These are phyloP conservation scores for Melanogrammus aeglefinus DNA, from an alignment of 2,797 vertebrate genomes.

Conservation along the genomic window DNA sequence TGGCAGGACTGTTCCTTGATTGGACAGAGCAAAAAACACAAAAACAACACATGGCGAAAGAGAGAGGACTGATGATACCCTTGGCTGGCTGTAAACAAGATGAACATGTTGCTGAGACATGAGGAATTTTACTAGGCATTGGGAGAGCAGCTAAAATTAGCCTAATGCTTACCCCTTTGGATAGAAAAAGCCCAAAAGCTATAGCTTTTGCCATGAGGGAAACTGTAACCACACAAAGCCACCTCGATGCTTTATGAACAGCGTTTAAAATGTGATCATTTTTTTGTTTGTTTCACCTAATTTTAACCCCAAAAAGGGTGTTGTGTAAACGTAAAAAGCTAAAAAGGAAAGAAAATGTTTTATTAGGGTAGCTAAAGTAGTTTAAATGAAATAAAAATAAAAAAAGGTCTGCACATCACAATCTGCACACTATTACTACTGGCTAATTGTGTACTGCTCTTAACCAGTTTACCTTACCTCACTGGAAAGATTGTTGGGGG, in stretches of 20 bases:
- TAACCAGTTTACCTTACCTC: background rate
- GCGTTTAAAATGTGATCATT: background rate
- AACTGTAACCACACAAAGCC: conserved; percentile 10
- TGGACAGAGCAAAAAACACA: conserved; percentile 46
- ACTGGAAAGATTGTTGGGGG: background rate
- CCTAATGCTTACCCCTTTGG: conserved; percentile 57
- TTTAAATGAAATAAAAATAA: background rate
- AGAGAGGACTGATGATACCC: conserved; percentile 72
- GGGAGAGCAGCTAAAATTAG: conserved; percentile 65
- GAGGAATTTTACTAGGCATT: conserved; percentile 63
- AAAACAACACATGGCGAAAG: conserved; percentile 58
- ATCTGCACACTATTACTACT: no score
- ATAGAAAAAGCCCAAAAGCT: conserved; percentile 52
- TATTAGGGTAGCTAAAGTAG: background rate
- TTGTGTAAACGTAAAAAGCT: background rate
- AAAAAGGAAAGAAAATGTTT: background rate
- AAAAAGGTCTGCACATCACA: background rate
- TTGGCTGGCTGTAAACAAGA: conserved; percentile 69
- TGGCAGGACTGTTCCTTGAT: conserved; percentile 44
- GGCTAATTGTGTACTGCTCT: no score
- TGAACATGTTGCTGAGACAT: conserved; percentile 68
- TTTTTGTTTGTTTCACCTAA: background rate
- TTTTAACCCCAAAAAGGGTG: background rate
- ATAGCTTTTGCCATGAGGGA: conserved; percentile 10
- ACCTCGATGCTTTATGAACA: background rate